phyloP scores from a whole-genome alignment of 2,113 vertebrate genomes.

The Leiothrix lutea region DNA sequence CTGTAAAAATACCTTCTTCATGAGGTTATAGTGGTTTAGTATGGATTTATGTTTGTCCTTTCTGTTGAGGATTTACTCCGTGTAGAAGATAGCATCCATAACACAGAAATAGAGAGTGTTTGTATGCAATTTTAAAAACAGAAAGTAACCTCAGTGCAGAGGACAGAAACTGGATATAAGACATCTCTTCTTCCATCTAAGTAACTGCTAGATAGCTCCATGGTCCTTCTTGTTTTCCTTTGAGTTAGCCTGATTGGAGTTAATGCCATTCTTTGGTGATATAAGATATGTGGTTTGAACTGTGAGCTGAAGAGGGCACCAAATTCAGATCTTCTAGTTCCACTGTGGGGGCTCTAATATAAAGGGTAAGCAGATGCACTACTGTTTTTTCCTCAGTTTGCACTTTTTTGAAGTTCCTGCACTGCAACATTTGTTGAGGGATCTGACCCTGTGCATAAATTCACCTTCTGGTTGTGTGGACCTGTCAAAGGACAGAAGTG shows the following conservation, averaged over 20 bases:
- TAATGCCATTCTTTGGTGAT: background rate
- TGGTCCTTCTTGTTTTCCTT: background rate
- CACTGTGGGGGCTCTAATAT: background rate
- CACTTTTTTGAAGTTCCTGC: background rate
- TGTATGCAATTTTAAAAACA: background rate
- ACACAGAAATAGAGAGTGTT: background rate
- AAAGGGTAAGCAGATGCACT: background rate
- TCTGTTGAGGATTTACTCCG: background rate
- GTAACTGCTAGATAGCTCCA: background rate
- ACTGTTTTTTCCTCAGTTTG: background rate
- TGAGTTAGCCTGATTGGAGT: rapidly evolving
- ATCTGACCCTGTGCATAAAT: background rate
- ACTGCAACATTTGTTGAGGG: background rate
- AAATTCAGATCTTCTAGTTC: background rate
- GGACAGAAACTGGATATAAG: background rate
- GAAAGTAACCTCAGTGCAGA: background rate
- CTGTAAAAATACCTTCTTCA: background rate
- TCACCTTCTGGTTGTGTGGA: background rate
- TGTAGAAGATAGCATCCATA: background rate
- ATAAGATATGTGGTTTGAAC: background rate
- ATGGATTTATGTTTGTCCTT: background rate
- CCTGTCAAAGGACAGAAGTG: background rate
- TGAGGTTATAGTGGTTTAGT: background rate
- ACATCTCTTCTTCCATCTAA: background rate
- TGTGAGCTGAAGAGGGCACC: background rate